Evolutionary conservation across 2,113 vertebrate species (phyloP).

Genomic region (Ramphastos sulfuratus): DNA sequence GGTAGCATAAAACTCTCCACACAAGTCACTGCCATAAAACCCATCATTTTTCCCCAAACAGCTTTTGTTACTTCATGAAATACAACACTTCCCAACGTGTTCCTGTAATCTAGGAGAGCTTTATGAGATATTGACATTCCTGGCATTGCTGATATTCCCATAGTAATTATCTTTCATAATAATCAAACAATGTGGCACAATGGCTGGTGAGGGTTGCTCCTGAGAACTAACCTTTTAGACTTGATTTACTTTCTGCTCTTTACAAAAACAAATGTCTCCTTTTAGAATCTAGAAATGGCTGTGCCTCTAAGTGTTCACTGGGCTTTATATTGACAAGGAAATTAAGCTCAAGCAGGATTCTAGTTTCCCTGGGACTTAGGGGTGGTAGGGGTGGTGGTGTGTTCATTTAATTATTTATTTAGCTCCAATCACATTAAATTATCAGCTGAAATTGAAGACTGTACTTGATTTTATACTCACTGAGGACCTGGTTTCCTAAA

Average conservation of each 20-base stretch:
- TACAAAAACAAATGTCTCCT: not conserved
- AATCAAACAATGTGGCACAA: not conserved
- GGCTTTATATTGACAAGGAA: not conserved
- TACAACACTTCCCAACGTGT: not conserved
- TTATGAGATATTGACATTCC: constrained; percentile 19
- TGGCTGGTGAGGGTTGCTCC: not conserved
- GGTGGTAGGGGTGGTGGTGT: not conserved
- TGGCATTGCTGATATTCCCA: not conserved
- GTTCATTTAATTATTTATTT: not conserved
- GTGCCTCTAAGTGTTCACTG: not conserved
- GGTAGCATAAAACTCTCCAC: not conserved
- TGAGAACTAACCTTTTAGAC: not conserved
- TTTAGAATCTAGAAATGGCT: not conserved
- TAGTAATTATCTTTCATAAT: not conserved
- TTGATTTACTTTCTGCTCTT: not conserved
- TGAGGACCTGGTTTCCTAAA: not conserved
- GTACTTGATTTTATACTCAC: not conserved
- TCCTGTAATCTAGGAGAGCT: not conserved
- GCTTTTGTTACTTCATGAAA: not conserved
- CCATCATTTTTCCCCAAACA: not conserved
- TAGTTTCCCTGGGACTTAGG: not conserved
- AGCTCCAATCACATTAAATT: not conserved
- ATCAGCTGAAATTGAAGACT: not conserved
- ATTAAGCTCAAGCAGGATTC: not conserved
- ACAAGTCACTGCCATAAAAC: not conserved